Base-by-base conservation (phyloP, 2,113 vertebrate genomes). In the Callipepla californica region DNA sequence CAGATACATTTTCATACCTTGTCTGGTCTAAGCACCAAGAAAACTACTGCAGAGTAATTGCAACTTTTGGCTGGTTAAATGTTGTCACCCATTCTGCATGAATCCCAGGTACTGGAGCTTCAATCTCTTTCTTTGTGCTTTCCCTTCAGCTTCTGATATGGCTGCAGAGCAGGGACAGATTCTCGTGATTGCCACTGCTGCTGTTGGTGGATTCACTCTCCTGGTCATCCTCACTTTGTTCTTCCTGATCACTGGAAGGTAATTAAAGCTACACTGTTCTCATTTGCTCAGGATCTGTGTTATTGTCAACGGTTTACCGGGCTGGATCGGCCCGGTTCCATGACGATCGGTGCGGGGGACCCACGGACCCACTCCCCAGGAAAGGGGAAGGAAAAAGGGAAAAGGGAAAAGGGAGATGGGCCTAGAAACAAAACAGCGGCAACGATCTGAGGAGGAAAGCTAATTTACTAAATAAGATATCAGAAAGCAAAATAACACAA, bases 161-260 rank as follows among this genome's bases (percentile, higher is more conserved):
- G 98, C 98, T 5, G 98, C 98, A 0, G 99, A 99, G 91, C 99
- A 99, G 84, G 99, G 99, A 67, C 99, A 99, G 96, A 99, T 99
- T 84, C 98, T 99, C 55, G 99, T 99, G 63, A 99, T 99, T 77
- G 98, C 99, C 93, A 99, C 99, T 0, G 99, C 99, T 5, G 98
- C 99, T 1, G 99, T 99, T 8, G 99, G 99, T 34, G 99, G 99
- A 92, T 99, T 99, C 96, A 99, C 99, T 34, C 98, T 99, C 58
- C 98, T 99, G 13, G 97, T 99, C 96, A 99, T 99, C 96, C 98
- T 99, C 92, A 99, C 98, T 55, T 97, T 99, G 89, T 99, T 99
- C 98, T 98, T 99, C 97, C 97, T 99, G 82, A 99, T 99, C 97
- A 99, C 99, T 28, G 99, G 99, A 81, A 98, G 99, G 99, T 99